These are phyloP conservation scores for Papilio gigon DNA, from an alignment of 2,888 invertebrate genomes.

Conservation along the genomic window DNA sequence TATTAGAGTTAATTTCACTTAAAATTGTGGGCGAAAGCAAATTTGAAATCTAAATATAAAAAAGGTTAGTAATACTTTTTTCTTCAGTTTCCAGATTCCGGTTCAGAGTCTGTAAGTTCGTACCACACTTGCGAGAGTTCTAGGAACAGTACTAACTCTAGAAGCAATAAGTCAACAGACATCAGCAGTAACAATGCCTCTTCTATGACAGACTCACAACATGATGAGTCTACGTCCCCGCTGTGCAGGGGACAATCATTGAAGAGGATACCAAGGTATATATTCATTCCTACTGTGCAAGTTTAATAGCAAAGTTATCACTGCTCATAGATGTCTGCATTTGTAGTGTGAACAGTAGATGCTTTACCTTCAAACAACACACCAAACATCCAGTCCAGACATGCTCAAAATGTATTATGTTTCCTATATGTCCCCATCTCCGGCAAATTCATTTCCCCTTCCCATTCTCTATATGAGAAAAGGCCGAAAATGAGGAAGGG, in stretches of 20 bases:
- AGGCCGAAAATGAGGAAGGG: no score
- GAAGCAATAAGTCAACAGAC: constrained; percentile 73
- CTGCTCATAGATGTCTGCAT: no score
- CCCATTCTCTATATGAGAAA: no score
- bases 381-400: no score
- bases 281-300: not conserved
- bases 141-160: constrained; percentile 66
- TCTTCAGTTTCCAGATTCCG: constrained; percentile 67
- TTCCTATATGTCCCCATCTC: no score
- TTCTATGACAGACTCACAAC: constrained; percentile 73
- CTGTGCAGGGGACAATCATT: constrained; percentile 79
- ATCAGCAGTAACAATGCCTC: constrained; percentile 75
- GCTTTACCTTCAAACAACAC: no score
- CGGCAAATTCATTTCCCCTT: no score
- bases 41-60: no score
- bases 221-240: constrained; percentile 82
- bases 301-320: no score
- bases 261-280: constrained; percentile 77
- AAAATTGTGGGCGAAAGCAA: not conserved
- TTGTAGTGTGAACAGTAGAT: no score
- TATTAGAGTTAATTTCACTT: not conserved
- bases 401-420: no score
- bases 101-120: constrained; percentile 68
- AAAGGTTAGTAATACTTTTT: constrained; percentile 24
- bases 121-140: constrained; percentile 80